Evolutionary conservation across 2,888 invertebrate species (phyloP).

Genomic region (Cenopis cana): DNA sequence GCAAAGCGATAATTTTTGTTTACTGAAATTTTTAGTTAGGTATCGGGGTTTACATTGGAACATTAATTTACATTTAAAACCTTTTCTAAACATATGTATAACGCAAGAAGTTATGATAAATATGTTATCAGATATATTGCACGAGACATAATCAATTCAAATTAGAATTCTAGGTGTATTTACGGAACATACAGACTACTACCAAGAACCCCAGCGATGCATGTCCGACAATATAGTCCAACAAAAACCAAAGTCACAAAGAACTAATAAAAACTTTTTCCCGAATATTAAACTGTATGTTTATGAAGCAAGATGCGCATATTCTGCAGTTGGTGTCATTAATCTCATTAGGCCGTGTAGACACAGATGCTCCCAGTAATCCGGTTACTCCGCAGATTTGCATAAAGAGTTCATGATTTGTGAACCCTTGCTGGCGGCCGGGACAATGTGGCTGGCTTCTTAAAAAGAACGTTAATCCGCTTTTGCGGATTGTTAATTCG

Average conservation of each 20-base stretch:
- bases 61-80: too few relatives aligned
- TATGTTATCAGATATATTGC: too few relatives aligned
- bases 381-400: conserved; percentile 66
- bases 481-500: conserved; percentile 31
- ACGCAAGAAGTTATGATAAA: too few relatives aligned
- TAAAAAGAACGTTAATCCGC: conserved; percentile 36
- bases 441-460: conserved; percentile 41
- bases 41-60: too few relatives aligned
- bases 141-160: too few relatives aligned
- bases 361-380: conserved; percentile 73
- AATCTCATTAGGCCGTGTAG: conserved; percentile 74
- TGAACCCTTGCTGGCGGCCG: conserved; percentile 53
- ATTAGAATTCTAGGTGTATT: too few relatives aligned
- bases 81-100: too few relatives aligned
- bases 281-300: not conserved
- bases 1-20: too few relatives aligned
- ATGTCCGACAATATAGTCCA: not conserved
- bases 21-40: too few relatives aligned
- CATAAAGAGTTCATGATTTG: conserved; percentile 70
- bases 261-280: not conserved
- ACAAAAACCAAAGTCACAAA: not conserved
- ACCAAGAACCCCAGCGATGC: not conserved
- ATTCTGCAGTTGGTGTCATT: conserved; percentile 61
- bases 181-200: not conserved
- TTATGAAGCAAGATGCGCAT: conserved; percentile 17